Base-by-base conservation (phyloP, 2,888 invertebrate genomes). In the Busseola fusca region DNA sequence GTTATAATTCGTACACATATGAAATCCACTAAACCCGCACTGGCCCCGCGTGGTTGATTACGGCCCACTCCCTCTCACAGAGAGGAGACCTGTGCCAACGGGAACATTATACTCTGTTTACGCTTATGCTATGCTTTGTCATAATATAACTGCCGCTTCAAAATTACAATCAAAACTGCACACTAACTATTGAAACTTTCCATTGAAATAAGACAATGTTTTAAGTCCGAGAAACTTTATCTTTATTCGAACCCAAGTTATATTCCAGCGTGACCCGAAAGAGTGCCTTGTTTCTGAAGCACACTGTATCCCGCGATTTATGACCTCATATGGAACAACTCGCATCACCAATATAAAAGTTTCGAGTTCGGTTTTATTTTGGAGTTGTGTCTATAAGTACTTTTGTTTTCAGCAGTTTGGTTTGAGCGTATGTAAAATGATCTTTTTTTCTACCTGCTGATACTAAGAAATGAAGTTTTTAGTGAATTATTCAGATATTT, bases 251-350 rank as follows among this genome's bases (percentile, higher is more conserved):
- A 64, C 52, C 56, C 66, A 27, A 72, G 67, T 67, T 80, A 67
- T 68, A 73, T 64, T 71, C 79, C 42, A 25, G 52, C 52, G 50
- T 70, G 64, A 83, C 67, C 66, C 59, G 40, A 64, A 72, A 66
- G 66, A 71, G 64, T 71, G 81, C 81, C 78, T 78, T 85, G 69
- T 78, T 83, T 64, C 40, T 67, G 71, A 56, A 74, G 74, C 66
- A 80, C 72, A 42, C 60, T 70, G 71, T 68, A 57, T 60, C 60
- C 56, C 27, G 30, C 58, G 57, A 84, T 84, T 77, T 84, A 83
- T 68, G 74, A 69, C 34, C 71, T 76, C 52, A 69, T 79, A 67
- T 70, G 66, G 50, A 70, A 62, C 34, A 72, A 74, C 69, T 80
- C 63, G 58, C 64, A 58, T 74, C 57, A 71, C 72, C 80, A 70